phyloP scores from a whole-genome alignment of 2,797 vertebrate genomes.

The Luscinia luscinia region DNA sequence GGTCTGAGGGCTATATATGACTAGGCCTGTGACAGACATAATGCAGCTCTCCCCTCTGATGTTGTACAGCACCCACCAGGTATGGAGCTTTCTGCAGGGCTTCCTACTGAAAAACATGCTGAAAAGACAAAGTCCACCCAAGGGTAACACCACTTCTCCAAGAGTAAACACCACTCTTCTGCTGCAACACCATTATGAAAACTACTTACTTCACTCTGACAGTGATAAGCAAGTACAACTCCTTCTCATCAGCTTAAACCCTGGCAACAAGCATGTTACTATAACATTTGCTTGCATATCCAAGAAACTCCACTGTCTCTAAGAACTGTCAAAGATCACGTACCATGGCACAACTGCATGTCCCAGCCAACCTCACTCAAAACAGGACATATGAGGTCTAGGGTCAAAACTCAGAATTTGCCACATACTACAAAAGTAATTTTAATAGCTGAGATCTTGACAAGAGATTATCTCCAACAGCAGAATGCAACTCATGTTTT shows the following conservation, averaged over 20 bases:
- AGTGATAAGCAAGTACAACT: not conserved
- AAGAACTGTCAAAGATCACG: not conserved
- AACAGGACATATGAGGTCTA: not conserved
- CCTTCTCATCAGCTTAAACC: not conserved
- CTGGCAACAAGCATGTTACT: not conserved
- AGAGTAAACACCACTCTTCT: not conserved
- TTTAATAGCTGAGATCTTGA: not conserved
- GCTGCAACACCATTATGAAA: not conserved
- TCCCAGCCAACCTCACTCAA: not conserved
- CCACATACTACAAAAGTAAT: not conserved
- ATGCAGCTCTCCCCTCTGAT: not conserved
- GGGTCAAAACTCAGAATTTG: not conserved
- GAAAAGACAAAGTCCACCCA: not conserved
- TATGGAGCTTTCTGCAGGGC: not conserved
- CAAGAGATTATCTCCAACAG: not conserved
- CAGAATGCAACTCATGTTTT: not conserved
- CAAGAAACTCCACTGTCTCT: not conserved
- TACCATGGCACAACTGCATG: not conserved
- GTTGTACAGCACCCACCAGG: accelerated
- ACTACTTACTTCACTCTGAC: not conserved
- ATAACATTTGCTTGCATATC: not conserved
- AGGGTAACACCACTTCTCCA: accelerated
- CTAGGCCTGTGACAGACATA: not conserved
- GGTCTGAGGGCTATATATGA: not conserved
- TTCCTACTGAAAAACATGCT: not conserved